Base-by-base conservation (phyloP, 1,140 invertebrate species). In the Aphaenogaster ashmeadi region DNA sequence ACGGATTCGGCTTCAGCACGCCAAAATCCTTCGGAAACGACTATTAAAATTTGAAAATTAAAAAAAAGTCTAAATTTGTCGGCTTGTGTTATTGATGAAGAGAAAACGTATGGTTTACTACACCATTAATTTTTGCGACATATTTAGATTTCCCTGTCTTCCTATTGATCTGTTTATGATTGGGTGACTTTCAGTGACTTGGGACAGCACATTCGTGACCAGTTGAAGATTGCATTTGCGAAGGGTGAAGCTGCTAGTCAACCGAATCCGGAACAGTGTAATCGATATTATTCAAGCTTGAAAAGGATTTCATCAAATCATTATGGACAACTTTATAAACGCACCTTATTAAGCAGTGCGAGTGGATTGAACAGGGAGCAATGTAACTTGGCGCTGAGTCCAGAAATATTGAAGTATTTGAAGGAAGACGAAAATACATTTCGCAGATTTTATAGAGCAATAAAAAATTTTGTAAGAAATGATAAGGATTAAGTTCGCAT, bases 121-220 rank as follows among this genome's bases (percentile, higher is more conserved):
- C 3, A 13, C 47, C 21, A 66, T 58, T 66, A 44, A 44, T 75
- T 47, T 69, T 13, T 54, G 1, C 9, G 9, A 0, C 11, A 13
- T 62, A 27, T 8, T 27, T 38, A 60, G 27, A 56, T 74, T 52
- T 69, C 13, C 54, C 27, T 33, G 2, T 27, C 1, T 79, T n/a
- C 3, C 36, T 58, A 27, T 66, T 2, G 3, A 38, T 75, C 36
- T 27, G n/a, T 7, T 41, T 67, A 27, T 27, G 11, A 38, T 69
- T 41, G n/a, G 9, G 7, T 71, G 64, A 6, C 27, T 75, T 92
- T 90, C 95, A 98, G 98, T 92, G 98, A 98, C 95, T 95, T 98
- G 62, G 97, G 97, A 77, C 96, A 97, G 91, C 96, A 97, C 92
- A 96, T 99, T 86, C 96, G 98, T 88, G 95, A 97, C 50, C 96